Base-by-base conservation (phyloP, 2,113 vertebrate species). In the Lepisosteus oculatus region DNA sequence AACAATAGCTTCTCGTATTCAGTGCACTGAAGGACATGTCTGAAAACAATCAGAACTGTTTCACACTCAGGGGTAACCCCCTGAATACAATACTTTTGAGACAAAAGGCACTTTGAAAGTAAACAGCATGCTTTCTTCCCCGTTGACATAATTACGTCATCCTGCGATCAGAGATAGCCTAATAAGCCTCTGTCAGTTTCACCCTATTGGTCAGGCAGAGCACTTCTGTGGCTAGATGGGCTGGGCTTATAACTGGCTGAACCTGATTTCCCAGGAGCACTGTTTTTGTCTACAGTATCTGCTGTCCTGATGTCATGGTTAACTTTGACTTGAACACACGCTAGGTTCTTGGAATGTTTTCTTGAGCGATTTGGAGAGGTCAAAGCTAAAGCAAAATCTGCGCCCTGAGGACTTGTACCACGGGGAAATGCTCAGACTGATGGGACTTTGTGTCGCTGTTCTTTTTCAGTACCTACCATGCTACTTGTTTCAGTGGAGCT, bases 201-300 rank as follows among this genome's bases (percentile, higher is more conserved):
- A 86, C 87, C 80, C 68, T 85, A 76, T 87, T 77, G 83, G 82
- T 73, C 71, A 75, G 59, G 75, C 68, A 71, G 64, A 74, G 68
- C 65, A 67, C 79, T 79, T 84, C 86, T 85, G 87, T 83, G 87
- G 86, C 77, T 81, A 74, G 81, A 77, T 79, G 84, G 93, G 94
- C 85, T 81, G 88, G 77, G 81, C 78, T 77, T 84, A 65, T 72
- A 85, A 91, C 92, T 85, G 83, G 92, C 84, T 89, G 73, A 86
- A 89, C 88, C 80, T 86, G 89, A 95, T 92, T 92, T 90, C 90
- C 89, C 85, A 81, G 42, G 76, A 81, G 69, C 65, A 78, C 77
- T 68, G 70, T 29, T 67, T 29, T 29, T 29, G 29, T 29, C 29
- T 29, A 44, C 44, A 41, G 67, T 64, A 29, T 29, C 29, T 29